Percentiles rank a stretch among this genome's conserved stretches.
These are phyloP conservation scores for Hyaena hyaena DNA, from an alignment of 2,113 vertebrate genomes.

Conservation along the genomic window DNA sequence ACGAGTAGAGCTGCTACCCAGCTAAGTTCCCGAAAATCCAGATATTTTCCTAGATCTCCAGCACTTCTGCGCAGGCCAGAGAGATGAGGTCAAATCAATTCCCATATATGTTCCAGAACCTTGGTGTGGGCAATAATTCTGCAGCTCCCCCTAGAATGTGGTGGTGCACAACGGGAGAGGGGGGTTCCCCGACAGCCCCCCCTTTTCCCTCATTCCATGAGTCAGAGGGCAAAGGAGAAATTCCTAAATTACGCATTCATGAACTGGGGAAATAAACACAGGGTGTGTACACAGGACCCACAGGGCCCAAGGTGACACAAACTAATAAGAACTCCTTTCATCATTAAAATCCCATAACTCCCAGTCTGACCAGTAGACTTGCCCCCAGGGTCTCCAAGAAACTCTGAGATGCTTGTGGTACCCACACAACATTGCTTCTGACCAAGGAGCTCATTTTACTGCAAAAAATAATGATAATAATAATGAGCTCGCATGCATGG, in stretches of 20 bases:
- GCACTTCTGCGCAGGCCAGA: neutral
- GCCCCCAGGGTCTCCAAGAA: neutral
- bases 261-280: neutral
- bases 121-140: neutral
- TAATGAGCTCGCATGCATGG: neutral
- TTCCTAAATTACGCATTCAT: neutral
- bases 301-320: neutral
- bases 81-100: neutral
- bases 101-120: neutral
- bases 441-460: neutral
- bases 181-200: neutral
- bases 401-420: neutral
- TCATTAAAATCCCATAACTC: neutral
- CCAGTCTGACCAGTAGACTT: neutral
- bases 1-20: neutral
- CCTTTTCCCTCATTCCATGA: neutral
- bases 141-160: neutral
- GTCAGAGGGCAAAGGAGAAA: neutral
- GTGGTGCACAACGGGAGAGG: neutral
- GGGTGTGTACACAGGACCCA: neutral
- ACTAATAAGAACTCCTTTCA: neutral
- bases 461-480: neutral
- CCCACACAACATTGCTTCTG: neutral
- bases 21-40: neutral
- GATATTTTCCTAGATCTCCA: neutral